phyloP scores from a whole-genome alignment of 1,140 invertebrate genomes.

The Bombyx mandarina region DNA sequence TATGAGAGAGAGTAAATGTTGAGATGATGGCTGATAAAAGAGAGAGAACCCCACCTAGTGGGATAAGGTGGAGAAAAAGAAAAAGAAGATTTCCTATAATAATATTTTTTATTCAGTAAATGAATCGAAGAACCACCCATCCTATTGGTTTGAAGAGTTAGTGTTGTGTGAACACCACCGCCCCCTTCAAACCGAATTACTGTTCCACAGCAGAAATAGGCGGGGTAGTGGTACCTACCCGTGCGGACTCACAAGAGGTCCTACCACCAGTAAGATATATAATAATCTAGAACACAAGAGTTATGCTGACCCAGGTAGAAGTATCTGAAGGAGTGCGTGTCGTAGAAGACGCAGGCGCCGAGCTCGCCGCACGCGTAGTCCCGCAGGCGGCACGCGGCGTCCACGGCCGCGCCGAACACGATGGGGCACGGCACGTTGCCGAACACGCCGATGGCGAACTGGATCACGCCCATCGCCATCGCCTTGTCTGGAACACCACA shows the following conservation, averaged over 20 bases:
- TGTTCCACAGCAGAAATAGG: no score
- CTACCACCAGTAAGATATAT: neutral
- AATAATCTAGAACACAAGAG: neutral
- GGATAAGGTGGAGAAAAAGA: neutral
- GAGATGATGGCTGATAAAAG: no score
- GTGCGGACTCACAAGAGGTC: neutral
- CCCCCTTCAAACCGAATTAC: no score
- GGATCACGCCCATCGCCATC: slow-evolving; percentile 93
- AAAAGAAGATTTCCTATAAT: neutral
- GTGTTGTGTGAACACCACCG: no score
- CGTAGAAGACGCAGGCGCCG: slow-evolving; percentile 89
- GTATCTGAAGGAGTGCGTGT: slow-evolving; percentile 85
- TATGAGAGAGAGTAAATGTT: no score
- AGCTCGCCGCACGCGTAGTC: slow-evolving; percentile 84
- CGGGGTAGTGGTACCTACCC: no score
- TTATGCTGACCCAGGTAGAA: slow-evolving; percentile 83
- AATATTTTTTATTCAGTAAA: neutral
- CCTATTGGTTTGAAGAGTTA: no score
- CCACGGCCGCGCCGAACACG: slow-evolving; percentile 91
- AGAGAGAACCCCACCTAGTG: neutral
- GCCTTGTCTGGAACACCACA: slow-evolving; percentile 79
- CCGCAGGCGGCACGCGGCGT: slow-evolving; percentile 92
- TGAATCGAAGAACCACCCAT: no score
- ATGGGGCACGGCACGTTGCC: slow-evolving; percentile 95
- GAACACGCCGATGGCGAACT: slow-evolving; percentile 93